These are phyloP conservation scores for Cyprinodon variegatus DNA, from an alignment of 2,113 vertebrate species.

Conservation along the genomic window DNA sequence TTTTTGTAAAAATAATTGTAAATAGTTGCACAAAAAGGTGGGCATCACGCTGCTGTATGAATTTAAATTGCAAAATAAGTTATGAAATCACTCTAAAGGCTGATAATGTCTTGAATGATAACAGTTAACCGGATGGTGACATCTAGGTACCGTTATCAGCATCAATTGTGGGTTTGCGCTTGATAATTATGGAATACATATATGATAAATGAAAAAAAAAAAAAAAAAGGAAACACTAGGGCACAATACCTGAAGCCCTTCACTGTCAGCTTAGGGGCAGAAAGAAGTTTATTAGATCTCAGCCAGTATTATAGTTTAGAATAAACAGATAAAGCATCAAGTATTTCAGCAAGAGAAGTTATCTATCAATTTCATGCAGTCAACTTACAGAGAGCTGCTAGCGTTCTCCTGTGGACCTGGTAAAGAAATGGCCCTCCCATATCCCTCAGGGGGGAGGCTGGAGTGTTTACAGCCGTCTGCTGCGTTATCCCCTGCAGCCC, in stretches of 20 bases:
- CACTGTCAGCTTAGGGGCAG: constrained; percentile 70
- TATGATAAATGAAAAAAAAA: not conserved
- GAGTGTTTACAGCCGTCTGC: constrained; percentile 54
- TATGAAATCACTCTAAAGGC: too few species aligned
- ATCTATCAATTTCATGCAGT: not conserved
- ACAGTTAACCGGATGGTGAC: not conserved
- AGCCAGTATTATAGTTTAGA: constrained; percentile 2
- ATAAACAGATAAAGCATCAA: not conserved
- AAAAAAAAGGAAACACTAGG: constrained; percentile 3
- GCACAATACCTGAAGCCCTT: constrained; percentile 66
- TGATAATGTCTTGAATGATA: not conserved
- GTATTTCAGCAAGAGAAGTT: not conserved
- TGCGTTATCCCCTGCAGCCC: constrained; percentile 20
- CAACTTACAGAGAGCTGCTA: constrained; percentile 70
- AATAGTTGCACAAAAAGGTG: too few species aligned
- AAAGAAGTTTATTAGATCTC: constrained; percentile 41
- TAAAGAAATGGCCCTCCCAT: constrained; percentile 34
- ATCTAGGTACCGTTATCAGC: not conserved
- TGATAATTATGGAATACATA: not conserved
- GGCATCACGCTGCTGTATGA: too few species aligned
- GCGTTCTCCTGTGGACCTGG: constrained; percentile 62
- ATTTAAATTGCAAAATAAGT: too few species aligned
- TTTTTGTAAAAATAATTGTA: too few species aligned
- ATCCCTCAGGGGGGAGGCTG: constrained; percentile 45
- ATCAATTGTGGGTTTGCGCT: not conserved